These are phyloP conservation scores for Ericerus pela DNA, from an alignment of 1,140 invertebrate species.

Conservation along the genomic window DNA sequence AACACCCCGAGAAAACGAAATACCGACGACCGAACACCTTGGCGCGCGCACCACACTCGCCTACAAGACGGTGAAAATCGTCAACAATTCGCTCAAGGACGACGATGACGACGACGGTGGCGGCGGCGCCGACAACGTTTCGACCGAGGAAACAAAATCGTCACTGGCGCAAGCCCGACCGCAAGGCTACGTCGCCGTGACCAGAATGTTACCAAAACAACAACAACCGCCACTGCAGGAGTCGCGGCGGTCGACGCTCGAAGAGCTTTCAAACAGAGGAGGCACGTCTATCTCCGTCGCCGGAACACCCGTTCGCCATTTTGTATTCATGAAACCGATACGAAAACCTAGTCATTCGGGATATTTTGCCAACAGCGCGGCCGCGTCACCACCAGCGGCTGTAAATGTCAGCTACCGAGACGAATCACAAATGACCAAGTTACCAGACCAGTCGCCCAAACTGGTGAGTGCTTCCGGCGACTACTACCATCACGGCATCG, in stretches of 20 bases:
- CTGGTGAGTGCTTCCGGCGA: not conserved
- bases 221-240: not conserved
- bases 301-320: not conserved
- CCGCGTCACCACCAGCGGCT: not conserved
- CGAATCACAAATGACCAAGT: not conserved
- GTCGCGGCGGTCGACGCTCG: not conserved
- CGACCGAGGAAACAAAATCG: not conserved
- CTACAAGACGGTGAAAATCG: not conserved
- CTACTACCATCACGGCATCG: no score
- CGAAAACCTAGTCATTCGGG: slow-evolving; percentile 3
- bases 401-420: not conserved
- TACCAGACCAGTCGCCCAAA: not conserved
- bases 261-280: no score
- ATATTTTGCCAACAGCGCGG: no score
- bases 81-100: not conserved
- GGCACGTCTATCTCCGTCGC: no score
- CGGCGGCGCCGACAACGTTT: not conserved
- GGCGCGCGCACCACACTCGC: not conserved
- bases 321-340: not conserved
- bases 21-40: not conserved
- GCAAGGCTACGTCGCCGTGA: not conserved
- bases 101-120: not conserved
- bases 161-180: not conserved
- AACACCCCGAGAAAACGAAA: slow-evolving; percentile 2
- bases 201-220: not conserved